Conservation (phyloP, 2,888 invertebrate genomes). For the Euplexia lucipara region DNA sequence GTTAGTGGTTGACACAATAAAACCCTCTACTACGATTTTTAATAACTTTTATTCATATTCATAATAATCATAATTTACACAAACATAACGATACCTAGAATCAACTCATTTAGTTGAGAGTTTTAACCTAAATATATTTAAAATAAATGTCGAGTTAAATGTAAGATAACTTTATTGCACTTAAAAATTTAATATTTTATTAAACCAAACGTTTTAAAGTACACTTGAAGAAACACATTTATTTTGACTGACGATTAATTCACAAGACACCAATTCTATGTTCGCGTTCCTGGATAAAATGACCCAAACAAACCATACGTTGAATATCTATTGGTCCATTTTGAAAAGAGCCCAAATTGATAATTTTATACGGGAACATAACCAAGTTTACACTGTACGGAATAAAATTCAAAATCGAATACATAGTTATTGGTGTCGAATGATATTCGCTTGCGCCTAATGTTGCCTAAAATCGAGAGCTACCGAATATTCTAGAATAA, state of each 20-base stretch:
- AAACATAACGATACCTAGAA: conserved; percentile 88
- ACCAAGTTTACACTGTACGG: background rate
- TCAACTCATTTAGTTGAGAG: conserved; percentile 76
- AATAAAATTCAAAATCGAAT: conserved; percentile 18
- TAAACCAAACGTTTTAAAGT: conserved; percentile 51
- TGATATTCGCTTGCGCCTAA: conserved; percentile 39
- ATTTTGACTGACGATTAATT: conserved; percentile 34
- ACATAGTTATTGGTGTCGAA: conserved; percentile 20
- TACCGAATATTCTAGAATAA: conserved; percentile 25
- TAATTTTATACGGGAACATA: conserved; percentile 23
- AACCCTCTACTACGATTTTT: conserved; percentile 77
- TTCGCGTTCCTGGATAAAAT: background rate
- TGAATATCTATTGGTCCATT: conserved; percentile 8
- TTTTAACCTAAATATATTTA: conserved; percentile 63
- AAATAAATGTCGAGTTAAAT: conserved; percentile 66
- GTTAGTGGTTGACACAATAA: conserved; percentile 20
- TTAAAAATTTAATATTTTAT: conserved; percentile 54
- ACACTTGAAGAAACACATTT: conserved; percentile 33
- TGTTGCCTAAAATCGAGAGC: conserved; percentile 54
- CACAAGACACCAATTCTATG: conserved; percentile 14
- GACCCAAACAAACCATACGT: background rate
- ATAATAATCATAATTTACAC: conserved; percentile 88
- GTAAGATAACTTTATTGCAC: conserved; percentile 63
- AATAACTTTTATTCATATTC: conserved; percentile 87
- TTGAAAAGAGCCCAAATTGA: background rate